Conservation (phyloP, 2,888 invertebrate genomes). For the Acanthosepion pharaonis region DNA sequence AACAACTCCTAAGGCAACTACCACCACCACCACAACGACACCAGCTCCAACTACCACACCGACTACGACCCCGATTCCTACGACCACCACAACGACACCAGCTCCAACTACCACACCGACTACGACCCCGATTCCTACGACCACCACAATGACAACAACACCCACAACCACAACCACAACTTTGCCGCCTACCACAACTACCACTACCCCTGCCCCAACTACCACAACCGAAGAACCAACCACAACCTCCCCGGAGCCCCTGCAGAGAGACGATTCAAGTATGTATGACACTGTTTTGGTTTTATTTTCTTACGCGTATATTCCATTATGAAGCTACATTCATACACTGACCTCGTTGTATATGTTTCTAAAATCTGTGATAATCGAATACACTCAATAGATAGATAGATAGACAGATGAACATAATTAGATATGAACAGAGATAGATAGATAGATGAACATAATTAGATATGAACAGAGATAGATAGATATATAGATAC, state of each 20-base stretch:
- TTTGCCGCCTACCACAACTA: background rate
- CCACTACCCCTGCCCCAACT: background rate
- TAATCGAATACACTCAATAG: no score
- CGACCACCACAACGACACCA: background rate
- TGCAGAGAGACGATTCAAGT: background rate
- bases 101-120: background rate
- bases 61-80: background rate
- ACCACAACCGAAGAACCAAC: background rate
- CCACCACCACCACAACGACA: background rate
- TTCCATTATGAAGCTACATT: no score
- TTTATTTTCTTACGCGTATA: no score
- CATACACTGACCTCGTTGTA: no score
- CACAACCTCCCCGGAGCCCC: background rate
- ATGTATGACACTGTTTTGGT: background rate
- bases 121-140: background rate
- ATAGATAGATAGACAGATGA: no score
- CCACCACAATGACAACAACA: background rate
- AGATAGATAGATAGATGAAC: no score
- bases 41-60: background rate
- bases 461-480: no score
- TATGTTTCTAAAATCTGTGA: no score
- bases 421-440: no score
- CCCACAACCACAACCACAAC: background rate
- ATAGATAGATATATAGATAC: no score
- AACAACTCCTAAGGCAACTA: background rate